Evolutionary conservation across 2,888 invertebrate species (phyloP), one percentile per base, ranked within the genome.

Genomic region (Epicampocera succincta): DNA sequence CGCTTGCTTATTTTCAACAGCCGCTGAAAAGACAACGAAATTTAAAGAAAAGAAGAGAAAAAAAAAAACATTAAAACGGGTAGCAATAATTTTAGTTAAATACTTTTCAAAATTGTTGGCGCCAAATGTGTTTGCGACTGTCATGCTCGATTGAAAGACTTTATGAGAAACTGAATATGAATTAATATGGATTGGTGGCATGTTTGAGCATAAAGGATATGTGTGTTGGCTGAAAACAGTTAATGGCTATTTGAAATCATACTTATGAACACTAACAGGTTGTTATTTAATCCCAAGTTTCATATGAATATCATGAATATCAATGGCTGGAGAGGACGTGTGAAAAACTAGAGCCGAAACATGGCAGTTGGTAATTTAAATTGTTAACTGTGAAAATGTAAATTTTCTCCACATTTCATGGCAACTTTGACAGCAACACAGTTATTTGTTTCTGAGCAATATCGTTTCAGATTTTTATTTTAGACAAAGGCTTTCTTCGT

Each of bases 51-150:
- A 60, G 5, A 42, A 17, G 11, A 63, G 65, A 21, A 40, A 17
- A 42, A 50, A 46, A 58, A n/a, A n/a, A n/a, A n/a, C n/a, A n/a
- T n/a, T n/a, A n/a, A 80, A 60, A 46, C 74, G 60, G 69, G 80
- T 71, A 80, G 80, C 80, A 60, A 66, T 66, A 60, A 44, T 21
- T 44, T 73, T 21, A 50, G 33, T 63, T 54, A 63, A 73, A 63
- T 54, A 33, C 52, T 40, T 56, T 65, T 63, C 25, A 66, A n/a
- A 66, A 46, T 66, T 76, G 65, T 48, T 77, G 81, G 81, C 81
- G 77, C 81, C 81, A 81, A 58, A 40, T 29, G 11, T 54, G 33
- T 40, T 21, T 54, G 38, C n/a, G 11, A 66, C 38, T 19, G 54
- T 72, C 61, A 72, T 61, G 60, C 42, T 44, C 50, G 21, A 33